phyloP scores from a whole-genome alignment of 2,113 vertebrate species.

The Lates calcarifer region DNA sequence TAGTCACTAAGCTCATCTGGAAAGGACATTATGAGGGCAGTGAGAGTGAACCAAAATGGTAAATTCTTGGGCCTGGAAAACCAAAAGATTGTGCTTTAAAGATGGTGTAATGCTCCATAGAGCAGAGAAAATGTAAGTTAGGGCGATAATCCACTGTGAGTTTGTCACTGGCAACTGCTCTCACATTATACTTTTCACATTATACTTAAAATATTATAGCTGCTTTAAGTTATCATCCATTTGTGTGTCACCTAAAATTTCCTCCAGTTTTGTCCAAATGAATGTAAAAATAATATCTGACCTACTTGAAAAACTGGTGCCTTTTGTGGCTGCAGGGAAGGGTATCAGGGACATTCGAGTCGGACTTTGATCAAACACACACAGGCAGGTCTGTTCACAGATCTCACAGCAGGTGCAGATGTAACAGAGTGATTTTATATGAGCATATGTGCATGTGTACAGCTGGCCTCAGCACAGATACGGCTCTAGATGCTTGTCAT shows the following conservation, averaged over 20 bases:
- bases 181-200: no score
- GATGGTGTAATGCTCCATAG: not conserved
- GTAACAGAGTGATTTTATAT: slow-evolving; percentile 13
- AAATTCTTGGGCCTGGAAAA: not conserved
- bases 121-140: not conserved
- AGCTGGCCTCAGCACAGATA: slow-evolving; percentile 11
- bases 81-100: not conserved
- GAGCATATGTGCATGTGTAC: slow-evolving; percentile 10
- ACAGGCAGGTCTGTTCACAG: slow-evolving; percentile 5
- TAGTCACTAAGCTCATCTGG: not conserved
- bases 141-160: no score
- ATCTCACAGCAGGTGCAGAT: slow-evolving; percentile 9
- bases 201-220: no score
- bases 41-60: not conserved
- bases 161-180: no score
- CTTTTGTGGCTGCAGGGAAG: not conserved
- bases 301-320: not conserved
- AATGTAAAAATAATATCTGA: no score
- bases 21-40: not conserved
- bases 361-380: slow-evolving; percentile 1
- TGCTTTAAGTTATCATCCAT: no score
- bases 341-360: no score
- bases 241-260: no score
- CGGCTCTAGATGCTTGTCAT: not conserved
- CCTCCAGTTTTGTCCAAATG: no score